Evolutionary conservation across 2,888 invertebrate genomes (phyloP).

Genomic region (Agrypnus murinus): DNA sequence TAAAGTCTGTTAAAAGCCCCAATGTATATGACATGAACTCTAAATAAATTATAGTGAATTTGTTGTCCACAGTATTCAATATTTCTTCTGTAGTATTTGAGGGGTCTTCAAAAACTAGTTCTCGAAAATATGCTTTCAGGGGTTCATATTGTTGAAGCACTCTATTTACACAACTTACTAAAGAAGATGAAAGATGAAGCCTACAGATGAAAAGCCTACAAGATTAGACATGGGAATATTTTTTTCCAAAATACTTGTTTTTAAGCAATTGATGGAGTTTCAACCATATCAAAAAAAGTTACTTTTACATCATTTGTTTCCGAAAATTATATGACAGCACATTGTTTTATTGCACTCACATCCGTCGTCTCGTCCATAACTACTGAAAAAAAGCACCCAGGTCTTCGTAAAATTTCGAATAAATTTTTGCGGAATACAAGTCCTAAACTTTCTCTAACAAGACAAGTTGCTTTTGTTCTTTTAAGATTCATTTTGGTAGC

Average conservation of each 20-base stretch:
- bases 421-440: neutral
- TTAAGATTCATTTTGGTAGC: neutral
- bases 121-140: conserved; percentile 54
- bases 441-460: neutral
- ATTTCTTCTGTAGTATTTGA: conserved; percentile 34
- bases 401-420: neutral
- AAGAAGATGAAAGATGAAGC: conserved; percentile 50
- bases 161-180: conserved; percentile 61
- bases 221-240: conserved; percentile 48
- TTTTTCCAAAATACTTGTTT: no score
- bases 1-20: conserved; percentile 42
- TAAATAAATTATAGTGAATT: conserved; percentile 48
- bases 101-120: conserved; percentile 46
- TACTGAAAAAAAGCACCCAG: conserved; percentile 2
- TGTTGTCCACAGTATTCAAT: conserved; percentile 45
- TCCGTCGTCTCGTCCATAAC: no score
- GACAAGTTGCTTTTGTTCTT: neutral
- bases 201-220: conserved; percentile 59
- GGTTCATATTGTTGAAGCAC: conserved; percentile 59
- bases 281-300: conserved; percentile 1
- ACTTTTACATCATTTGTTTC: no score
- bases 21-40: conserved; percentile 49
- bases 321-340: no score
- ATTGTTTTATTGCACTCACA: neutral
- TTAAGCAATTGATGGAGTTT: neutral